Evolutionary conservation across 2,797 vertebrate genomes (phyloP), one percentile per base, ranked within the genome.

Genomic region (Hypotaenidia philippensis): DNA sequence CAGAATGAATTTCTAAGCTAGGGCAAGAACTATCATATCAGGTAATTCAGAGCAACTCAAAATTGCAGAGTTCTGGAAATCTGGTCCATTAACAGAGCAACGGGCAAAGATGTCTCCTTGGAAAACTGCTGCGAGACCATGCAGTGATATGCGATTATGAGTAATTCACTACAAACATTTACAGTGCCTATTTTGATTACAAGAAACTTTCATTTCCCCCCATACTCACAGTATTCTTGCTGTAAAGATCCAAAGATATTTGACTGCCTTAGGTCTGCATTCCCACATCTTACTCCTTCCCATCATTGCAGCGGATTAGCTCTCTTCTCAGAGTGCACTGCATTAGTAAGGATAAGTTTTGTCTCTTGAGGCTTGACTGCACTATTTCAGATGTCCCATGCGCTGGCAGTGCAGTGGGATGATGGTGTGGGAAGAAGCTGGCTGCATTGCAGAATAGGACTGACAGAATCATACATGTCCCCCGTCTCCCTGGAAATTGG

Each of bases 11-110:
- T 65, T 9, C 29, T 61, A 76, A 90, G 3, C 13, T 72, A 55
- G 72, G 34, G 6, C 78, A 75, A 75, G 25, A 44, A 11, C n/a
- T 61, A 27, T 47, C 36, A 66, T 27, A 86, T 83, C 61, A 81
- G 22, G 23, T 40, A 86, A 79, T 59, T 71, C 55, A 74, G 25
- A 87, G 13, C 32, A 74, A 77, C 29, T 83, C 4, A 36, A 11
- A 84, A 87, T 19, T 60, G 18, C 13, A 83, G 40, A 16, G 27
- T 94, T 91, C 59, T 84, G 52, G 38, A 94, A 94, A 90, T 55
- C n/a, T 56, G 10, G 16, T 63, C 70, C 25, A 47, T 60, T 69
- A 69, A 47, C 32, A 83, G 38, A 81, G 27, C 31, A 87, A 22
- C 29, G 18, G 34, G 29, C 76, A 44, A 93, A 82, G 70, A 68